Conservation (phyloP, 2,113 vertebrate genomes). For the Microtus oregoni region DNA sequence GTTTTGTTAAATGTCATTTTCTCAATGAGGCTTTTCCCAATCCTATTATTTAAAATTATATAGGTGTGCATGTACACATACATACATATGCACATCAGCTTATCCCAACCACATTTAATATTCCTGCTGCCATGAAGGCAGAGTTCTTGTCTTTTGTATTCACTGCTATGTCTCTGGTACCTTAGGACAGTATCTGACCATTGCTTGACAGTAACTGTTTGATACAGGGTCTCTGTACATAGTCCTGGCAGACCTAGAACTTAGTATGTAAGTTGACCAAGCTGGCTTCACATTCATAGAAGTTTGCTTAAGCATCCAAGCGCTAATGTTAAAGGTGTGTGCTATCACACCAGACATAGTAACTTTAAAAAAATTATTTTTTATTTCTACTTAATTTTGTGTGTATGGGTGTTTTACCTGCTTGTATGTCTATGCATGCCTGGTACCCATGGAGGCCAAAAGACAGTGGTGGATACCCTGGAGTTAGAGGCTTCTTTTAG, state of each 20-base stretch:
- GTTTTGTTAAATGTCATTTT: conserved; percentile 23
- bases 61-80: neutral
- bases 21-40: conserved; percentile 20
- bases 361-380: neutral
- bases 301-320: neutral
- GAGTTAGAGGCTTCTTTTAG: neutral
- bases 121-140: neutral
- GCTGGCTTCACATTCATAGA: neutral
- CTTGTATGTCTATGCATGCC: neutral
- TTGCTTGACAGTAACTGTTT: neutral
- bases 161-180: neutral
- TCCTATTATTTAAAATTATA: neutral
- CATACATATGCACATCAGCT: neutral
- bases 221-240: neutral
- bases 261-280: neutral
- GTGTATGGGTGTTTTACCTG: neutral
- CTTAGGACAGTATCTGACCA: neutral
- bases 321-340: neutral
- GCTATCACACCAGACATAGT: neutral
- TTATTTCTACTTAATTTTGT: neutral
- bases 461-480: neutral
- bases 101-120: neutral
- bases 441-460: neutral
- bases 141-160: neutral
- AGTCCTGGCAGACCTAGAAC: neutral